phyloP scores from a whole-genome alignment of 2,797 vertebrate species.

The Cyprinella venusta region DNA sequence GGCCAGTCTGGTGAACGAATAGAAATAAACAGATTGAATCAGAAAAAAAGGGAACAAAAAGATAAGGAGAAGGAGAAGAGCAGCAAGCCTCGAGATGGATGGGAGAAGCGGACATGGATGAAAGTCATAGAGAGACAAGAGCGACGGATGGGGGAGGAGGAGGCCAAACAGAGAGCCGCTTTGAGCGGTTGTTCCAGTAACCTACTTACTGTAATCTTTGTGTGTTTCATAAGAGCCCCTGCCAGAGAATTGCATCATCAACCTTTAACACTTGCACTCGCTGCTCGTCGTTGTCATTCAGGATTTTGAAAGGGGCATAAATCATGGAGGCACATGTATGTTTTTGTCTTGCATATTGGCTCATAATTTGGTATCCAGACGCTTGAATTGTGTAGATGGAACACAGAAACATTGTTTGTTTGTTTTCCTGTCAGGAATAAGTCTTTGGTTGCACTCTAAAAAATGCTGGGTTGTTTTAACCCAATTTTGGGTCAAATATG shows the following conservation, averaged over 20 bases:
- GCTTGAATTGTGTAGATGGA: not conserved
- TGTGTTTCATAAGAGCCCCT: conserved; percentile 78
- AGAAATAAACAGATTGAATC: conserved; percentile 31
- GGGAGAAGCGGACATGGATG: conserved; percentile 44
- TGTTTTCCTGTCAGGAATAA: not conserved
- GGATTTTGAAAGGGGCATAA: not conserved
- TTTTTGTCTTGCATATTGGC: not conserved
- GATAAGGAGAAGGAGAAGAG: not conserved
- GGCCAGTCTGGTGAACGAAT: conserved; percentile 4
- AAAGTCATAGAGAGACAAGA: not conserved
- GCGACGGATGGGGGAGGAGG: conserved; percentile 1
- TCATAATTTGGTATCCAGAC: not conserved
- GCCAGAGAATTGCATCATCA: conserved; percentile 80
- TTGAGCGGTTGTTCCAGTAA: conserved; percentile 75
- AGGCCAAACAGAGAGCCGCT: conserved; percentile 46
- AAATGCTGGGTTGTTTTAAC: too few species aligned
- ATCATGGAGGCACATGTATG: too few species aligned
- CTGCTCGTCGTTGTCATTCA: conserved; percentile 40
- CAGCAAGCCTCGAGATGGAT: not conserved
- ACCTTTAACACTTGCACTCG: conserved; percentile 48
- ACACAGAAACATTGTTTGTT: not conserved
- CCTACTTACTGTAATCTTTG: conserved; percentile 81
- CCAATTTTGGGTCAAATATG: too few species aligned
- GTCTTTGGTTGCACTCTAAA: not conserved
- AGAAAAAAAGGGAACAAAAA: conserved; percentile 38